These are phyloP conservation scores for Psophia crepitans DNA, from an alignment of 2,113 vertebrate genomes.

Conservation along the genomic window DNA sequence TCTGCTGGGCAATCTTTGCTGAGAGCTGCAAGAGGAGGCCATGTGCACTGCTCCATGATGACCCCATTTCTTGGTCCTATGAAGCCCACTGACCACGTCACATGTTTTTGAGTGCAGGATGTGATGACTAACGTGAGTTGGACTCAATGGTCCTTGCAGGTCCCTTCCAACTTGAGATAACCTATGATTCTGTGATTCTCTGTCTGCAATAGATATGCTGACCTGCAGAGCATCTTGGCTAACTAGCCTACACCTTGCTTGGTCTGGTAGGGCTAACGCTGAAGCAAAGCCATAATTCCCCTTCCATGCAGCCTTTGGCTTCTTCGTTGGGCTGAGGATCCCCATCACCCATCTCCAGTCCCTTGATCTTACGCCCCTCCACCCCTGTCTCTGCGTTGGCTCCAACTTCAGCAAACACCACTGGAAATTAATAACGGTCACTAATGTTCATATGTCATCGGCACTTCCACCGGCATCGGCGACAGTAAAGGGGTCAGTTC, in stretches of 20 bases:
- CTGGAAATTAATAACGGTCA: background rate
- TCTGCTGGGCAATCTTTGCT: background rate
- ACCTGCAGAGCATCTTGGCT: background rate
- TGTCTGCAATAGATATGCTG: background rate
- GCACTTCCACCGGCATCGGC: background rate
- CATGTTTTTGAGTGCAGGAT: background rate
- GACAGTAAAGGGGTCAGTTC: constrained; percentile 45
- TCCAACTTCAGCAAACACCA: background rate
- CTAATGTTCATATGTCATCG: background rate
- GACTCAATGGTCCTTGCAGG: background rate
- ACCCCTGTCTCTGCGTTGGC: background rate
- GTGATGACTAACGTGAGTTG: background rate
- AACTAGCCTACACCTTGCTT: background rate
- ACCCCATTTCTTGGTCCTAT: background rate
- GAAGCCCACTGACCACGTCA: rapidly evolving
- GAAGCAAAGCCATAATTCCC: background rate
- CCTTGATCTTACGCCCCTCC: background rate
- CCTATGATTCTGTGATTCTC: background rate
- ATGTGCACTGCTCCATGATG: rapidly evolving
- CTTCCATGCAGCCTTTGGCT: background rate
- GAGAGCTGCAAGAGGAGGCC: background rate
- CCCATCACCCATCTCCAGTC: background rate
- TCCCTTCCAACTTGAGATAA: background rate
- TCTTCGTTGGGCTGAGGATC: background rate
- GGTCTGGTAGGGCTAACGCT: background rate